Conservation (phyloP, 2,888 invertebrate genomes). For the Platycheirus rosarum region DNA sequence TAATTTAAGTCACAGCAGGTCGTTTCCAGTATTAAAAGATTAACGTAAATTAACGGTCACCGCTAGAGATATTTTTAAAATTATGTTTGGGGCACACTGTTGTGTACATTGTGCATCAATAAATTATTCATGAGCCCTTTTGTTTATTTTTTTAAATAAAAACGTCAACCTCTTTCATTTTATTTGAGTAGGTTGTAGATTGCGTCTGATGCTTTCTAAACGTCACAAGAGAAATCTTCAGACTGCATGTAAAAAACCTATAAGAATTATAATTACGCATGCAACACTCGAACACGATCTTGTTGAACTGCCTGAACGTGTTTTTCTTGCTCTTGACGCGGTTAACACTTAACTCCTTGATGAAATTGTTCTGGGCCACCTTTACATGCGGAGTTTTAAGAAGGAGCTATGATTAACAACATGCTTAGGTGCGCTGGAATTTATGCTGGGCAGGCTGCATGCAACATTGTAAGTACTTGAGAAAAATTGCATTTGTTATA, state of each 20-base stretch:
- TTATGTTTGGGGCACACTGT: neutral
- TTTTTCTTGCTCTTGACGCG: conserved; percentile 24
- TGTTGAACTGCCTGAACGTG: conserved; percentile 48
- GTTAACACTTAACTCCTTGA: conserved; percentile 40
- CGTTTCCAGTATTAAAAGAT: too few species aligned
- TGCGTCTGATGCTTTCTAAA: conserved; percentile 31
- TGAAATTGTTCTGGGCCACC: conserved; percentile 11
- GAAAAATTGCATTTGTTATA: too few species aligned
- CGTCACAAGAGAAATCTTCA: conserved; percentile 26
- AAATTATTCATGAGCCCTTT: conserved; percentile 35
- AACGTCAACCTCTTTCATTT: neutral
- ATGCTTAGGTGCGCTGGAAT: too few species aligned
- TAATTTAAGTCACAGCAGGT: too few species aligned
- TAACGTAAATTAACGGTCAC: too few species aligned
- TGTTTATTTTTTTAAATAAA: conserved; percentile 4
- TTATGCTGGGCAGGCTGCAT: too few species aligned
- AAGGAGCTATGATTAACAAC: conserved; percentile 18
- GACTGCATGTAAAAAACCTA: conserved; percentile 22
- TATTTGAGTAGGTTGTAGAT: conserved; percentile 13
- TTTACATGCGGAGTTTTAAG: neutral
- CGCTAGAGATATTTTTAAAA: too few species aligned
- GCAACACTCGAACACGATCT: conserved; percentile 36
- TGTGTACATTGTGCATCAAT: conserved; percentile 3
- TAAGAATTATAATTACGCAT: conserved; percentile 14
- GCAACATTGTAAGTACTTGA: too few species aligned